Percentiles rank a stretch among this genome's conserved stretches.
Conservation (phyloP, 2,113 vertebrate genomes). For the Albula goreensis region DNA sequence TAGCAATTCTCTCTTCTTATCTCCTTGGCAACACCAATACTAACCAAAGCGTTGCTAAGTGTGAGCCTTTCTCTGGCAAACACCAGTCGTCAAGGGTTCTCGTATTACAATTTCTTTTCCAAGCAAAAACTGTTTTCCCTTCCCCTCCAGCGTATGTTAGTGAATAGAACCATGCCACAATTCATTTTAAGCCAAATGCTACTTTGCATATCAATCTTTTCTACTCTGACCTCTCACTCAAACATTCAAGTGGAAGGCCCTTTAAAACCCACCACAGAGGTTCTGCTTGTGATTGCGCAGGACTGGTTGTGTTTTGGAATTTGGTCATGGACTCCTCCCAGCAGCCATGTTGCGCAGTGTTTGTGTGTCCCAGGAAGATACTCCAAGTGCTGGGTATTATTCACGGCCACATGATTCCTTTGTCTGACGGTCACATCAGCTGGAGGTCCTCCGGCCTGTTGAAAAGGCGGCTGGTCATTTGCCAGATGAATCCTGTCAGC, state of each 20-base stretch:
- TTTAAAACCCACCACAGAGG: slow-evolving; percentile 1
- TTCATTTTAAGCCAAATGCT: background rate
- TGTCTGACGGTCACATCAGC: background rate
- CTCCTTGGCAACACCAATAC: slow-evolving; percentile 1
- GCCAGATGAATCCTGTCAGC: background rate
- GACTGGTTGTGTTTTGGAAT: background rate
- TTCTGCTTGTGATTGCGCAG: background rate
- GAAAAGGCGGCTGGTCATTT: background rate
- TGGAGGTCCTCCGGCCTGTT: background rate
- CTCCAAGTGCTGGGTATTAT: slow-evolving; percentile 1
- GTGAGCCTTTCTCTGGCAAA: slow-evolving; percentile 4
- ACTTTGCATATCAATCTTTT: slow-evolving; percentile 14
- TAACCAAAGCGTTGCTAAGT: background rate
- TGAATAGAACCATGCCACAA: slow-evolving; percentile 6
- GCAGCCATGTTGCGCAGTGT: background rate
- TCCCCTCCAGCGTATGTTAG: background rate
- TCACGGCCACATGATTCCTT: background rate
- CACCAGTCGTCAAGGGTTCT: slow-evolving; percentile 8
- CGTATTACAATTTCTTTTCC: background rate
- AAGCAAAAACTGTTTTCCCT: slow-evolving; percentile 16
- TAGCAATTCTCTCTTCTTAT: slow-evolving; percentile 1
- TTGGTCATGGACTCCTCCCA: background rate
- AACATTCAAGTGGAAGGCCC: background rate
- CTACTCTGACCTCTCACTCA: background rate
- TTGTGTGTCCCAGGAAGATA: background rate